Evolutionary conservation across 2,113 vertebrate genomes (phyloP).

Genomic region (Tamias sibiricus): DNA sequence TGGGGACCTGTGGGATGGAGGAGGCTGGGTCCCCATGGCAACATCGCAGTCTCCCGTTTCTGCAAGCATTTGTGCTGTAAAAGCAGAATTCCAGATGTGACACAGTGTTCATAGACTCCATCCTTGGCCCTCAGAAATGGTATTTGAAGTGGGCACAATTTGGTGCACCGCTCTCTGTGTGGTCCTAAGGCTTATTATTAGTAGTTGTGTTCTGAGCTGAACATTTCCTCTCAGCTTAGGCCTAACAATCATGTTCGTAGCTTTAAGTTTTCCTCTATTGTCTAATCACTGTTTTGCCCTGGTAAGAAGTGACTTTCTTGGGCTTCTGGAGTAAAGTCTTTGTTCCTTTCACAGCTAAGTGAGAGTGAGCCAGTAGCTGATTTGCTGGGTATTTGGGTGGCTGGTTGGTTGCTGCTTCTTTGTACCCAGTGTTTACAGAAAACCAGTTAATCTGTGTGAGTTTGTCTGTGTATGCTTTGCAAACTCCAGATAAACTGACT

Average conservation of each 20-base stretch:
- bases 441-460: constrained; percentile 56
- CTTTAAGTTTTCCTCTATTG: constrained; percentile 64
- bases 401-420: constrained; percentile 44
- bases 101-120: constrained; percentile 52
- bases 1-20: constrained; percentile 12
- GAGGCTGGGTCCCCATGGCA: constrained; percentile 66
- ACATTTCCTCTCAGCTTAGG: constrained; percentile 76
- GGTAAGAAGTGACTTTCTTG: constrained; percentile 15
- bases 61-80: constrained; percentile 56
- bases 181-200: constrained; percentile 77
- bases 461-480: constrained; percentile 21
- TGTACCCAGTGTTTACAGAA: constrained; percentile 58
- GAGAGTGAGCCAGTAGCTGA: constrained; percentile 26
- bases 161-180: constrained; percentile 61
- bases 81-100: constrained; percentile 79
- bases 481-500: constrained; percentile 36
- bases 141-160: constrained; percentile 71
- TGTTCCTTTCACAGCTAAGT: constrained; percentile 4
- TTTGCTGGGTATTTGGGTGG: not conserved
- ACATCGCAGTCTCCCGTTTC: constrained; percentile 41
- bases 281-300: constrained; percentile 82
- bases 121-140: constrained; percentile 7
- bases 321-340: constrained; percentile 48
- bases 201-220: constrained; percentile 74
- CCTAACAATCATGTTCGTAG: constrained; percentile 68